Conservation (phyloP, 2,888 invertebrate species). For the Artemia sinica region DNA sequence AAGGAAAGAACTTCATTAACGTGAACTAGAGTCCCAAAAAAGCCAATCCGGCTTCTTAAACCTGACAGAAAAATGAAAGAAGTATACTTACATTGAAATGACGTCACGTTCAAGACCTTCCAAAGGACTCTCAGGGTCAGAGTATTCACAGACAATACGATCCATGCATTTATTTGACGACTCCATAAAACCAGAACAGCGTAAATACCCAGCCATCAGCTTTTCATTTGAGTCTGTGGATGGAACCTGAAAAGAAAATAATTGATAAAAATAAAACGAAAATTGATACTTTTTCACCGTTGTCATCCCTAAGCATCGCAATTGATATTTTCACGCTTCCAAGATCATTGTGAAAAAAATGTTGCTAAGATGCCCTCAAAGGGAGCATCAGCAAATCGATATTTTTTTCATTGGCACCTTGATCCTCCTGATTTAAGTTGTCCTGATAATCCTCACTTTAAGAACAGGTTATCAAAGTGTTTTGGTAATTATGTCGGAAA, state of each 20-base stretch:
- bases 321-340: neutral
- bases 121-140: slow-evolving; percentile 15
- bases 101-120: slow-evolving; percentile 20
- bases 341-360: neutral
- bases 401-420: too few species aligned
- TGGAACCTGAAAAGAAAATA: slow-evolving; percentile 16
- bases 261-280: neutral
- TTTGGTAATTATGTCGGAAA: too few species aligned
- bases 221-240: slow-evolving; percentile 20
- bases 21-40: too few species aligned
- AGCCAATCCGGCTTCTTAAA: too few species aligned
- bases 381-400: too few species aligned
- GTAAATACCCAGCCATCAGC: slow-evolving; percentile 20
- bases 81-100: slow-evolving; percentile 20
- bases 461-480: too few species aligned
- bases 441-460: too few species aligned
- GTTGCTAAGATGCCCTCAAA: too few species aligned
- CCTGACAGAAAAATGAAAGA: too few species aligned
- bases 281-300: neutral
- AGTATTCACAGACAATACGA: slow-evolving; percentile 21
- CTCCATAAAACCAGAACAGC: slow-evolving; percentile 22
- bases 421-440: too few species aligned
- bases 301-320: neutral
- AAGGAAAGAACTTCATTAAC: too few species aligned
- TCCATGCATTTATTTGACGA: slow-evolving; percentile 20